phyloP scores from a whole-genome alignment of 2,797 vertebrate species.

The Distichodus sexfasciatus region DNA sequence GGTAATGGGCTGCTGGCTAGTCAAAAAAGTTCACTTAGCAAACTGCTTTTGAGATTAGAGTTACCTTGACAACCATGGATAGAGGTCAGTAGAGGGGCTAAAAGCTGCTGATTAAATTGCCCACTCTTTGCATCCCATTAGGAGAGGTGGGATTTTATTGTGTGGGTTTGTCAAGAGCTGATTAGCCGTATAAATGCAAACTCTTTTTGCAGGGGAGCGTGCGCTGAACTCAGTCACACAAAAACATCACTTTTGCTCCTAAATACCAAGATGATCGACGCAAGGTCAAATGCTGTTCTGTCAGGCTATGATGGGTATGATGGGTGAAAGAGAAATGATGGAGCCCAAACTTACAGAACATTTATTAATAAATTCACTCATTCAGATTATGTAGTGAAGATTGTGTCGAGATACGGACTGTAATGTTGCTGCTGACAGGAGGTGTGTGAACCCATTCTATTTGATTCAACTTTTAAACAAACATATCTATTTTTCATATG shows the following conservation, averaged over 20 bases:
- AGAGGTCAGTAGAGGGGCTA: constrained; percentile 50
- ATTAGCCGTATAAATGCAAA: constrained; percentile 11
- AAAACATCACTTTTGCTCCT: background rate
- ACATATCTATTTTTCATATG: no score
- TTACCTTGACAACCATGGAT: constrained; percentile 35
- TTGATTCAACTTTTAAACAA: no score
- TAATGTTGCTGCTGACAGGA: no score
- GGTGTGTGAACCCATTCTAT: no score
- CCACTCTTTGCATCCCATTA: constrained; percentile 60
- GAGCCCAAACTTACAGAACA: no score
- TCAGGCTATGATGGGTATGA: no score
- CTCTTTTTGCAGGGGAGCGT: background rate
- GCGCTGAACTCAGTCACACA: background rate
- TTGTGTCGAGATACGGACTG: no score
- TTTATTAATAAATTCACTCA: no score
- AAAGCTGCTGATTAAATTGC: constrained; percentile 70
- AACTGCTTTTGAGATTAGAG: constrained; percentile 55
- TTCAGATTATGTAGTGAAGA: no score
- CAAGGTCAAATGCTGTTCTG: background rate
- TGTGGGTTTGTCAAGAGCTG: constrained; percentile 36
- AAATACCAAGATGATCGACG: background rate
- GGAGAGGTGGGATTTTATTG: constrained; percentile 43
- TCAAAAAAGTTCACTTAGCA: constrained; percentile 60
- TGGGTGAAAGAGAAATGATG: no score
- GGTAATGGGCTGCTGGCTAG: constrained; percentile 49